Base-by-base conservation (phyloP, 2,888 invertebrate genomes). In the Neria commutata region DNA sequence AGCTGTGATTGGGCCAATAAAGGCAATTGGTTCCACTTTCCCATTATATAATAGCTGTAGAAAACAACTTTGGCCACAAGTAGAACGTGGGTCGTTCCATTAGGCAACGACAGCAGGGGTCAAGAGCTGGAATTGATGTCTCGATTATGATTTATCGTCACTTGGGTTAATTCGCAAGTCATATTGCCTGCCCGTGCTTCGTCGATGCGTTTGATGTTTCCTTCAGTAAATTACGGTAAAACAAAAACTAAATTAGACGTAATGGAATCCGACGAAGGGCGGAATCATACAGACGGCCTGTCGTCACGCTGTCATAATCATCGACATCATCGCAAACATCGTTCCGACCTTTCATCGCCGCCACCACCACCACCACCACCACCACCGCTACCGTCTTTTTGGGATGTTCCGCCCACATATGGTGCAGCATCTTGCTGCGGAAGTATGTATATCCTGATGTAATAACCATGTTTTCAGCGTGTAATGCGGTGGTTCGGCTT, bases 41-140 rank as follows among this genome's bases (percentile, higher is more conserved):
- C 21, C 6, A 42, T 19, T 42, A 14, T 37, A n/a, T 26, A 48
- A 48, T 26, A 48, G 21, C 46, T 46, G 46, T 19, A 46, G n/a
- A 5, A 48, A 23, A 26, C 5, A 5, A n/a, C n/a, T 26, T 19
- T n/a, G 17, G 48, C 25, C 14, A 48, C 48, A 48, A 26, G 14
- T 26, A 46, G 10, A 46, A 11, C 46, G 3, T 5, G 11, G 3
- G 37, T 23, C 19, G 33, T 14, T n/a, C n/a, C n/a, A n/a, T n/a
- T n/a, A 16, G 37, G 56, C 60, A 55, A 50, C 62, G 60, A 56
- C 68, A 67, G 69, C 70, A 65, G 71, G 76, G 80, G 79, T 80
- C 79, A 79, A 79, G 77, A 74, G 73, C 77, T 79, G 80, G 73
- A 80, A 76, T 76, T 80, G 79, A 80, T 80, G 80, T 80, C 79